A percentile compares a stretch with the other conserved stretches of the same genome.
phyloP scores from a whole-genome alignment of 2,888 invertebrate genomes.

The Acleris holmiana region DNA sequence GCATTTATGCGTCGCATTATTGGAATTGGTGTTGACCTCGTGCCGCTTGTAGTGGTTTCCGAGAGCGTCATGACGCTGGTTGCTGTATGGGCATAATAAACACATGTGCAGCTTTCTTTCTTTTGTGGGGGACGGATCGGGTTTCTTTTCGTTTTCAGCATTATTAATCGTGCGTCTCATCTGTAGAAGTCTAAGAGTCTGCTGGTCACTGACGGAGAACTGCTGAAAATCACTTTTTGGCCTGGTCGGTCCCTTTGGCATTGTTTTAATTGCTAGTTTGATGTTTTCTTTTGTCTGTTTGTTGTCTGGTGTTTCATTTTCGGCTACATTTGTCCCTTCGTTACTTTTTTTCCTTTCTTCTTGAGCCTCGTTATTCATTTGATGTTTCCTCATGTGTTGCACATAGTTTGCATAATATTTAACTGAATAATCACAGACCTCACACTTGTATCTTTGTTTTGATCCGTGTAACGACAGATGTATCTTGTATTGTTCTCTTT shows the following conservation, averaged over 20 bases:
- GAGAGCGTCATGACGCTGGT: constrained; percentile 88
- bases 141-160: constrained; percentile 61
- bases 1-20: constrained; percentile 87
- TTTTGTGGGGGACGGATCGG: constrained; percentile 77
- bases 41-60: constrained; percentile 91
- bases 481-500: constrained; percentile 92
- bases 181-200: constrained; percentile 85
- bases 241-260: constrained; percentile 62
- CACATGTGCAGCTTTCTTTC: constrained; percentile 88
- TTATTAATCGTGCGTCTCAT: constrained; percentile 76
- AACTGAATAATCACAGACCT: constrained; percentile 94
- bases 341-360: constrained; percentile 80
- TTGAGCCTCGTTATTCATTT: constrained; percentile 87
- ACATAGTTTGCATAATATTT: constrained; percentile 93
- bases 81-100: constrained; percentile 91
- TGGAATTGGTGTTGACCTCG: constrained; percentile 82
- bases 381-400: constrained; percentile 92
- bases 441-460: constrained; percentile 92
- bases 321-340: constrained; percentile 54
- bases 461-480: constrained; percentile 93
- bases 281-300: constrained; percentile 62
- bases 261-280: constrained; percentile 77
- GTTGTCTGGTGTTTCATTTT: constrained; percentile 53
- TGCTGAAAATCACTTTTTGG: constrained; percentile 80
- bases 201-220: constrained; percentile 85